A percentile compares a stretch with the other conserved stretches of the same genome.
Evolutionary conservation across 2,888 invertebrate genomes (phyloP).

Genomic region (Axea sp.): DNA sequence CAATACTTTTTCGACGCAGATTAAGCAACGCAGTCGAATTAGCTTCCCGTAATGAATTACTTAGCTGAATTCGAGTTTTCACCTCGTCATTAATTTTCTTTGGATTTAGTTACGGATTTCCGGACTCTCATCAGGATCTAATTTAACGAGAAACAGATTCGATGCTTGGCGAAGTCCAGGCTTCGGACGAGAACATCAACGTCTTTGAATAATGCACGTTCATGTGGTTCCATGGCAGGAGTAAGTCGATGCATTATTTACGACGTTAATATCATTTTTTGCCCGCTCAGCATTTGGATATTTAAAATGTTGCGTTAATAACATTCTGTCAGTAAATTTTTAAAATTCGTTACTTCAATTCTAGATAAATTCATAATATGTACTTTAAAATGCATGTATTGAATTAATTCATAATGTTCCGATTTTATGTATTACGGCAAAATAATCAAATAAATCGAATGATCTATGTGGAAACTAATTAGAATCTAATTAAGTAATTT

Average conservation of each 20-base stretch:
- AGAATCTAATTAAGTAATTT: too few relatives aligned
- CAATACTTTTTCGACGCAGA: conserved; percentile 53
- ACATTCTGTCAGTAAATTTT: too few relatives aligned
- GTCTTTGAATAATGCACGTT: conserved; percentile 56
- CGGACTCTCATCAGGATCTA: conserved; percentile 55
- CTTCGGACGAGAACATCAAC: conserved; percentile 54
- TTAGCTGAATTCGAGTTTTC: conserved; percentile 59
- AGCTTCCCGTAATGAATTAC: conserved; percentile 55
- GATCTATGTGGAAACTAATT: too few relatives aligned
- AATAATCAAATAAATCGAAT: too few relatives aligned
- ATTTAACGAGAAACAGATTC: conserved; percentile 60
- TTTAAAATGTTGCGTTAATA: too few relatives aligned
- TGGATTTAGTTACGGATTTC: conserved; percentile 58
- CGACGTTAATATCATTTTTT: conserved; percentile 38
- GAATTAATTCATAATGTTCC: too few relatives aligned
- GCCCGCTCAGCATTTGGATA: too few relatives aligned
- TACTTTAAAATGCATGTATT: too few relatives aligned
- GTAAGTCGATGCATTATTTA: conserved; percentile 51
- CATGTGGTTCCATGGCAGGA: conserved; percentile 42
- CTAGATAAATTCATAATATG: too few relatives aligned
- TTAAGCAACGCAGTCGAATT: conserved; percentile 50
- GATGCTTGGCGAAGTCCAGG: conserved; percentile 46
- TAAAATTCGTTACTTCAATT: too few relatives aligned
- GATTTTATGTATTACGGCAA: too few relatives aligned
- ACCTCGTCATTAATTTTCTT: conserved; percentile 62